Evolutionary conservation across 2,888 invertebrate species (phyloP).

Genomic region (Unio pictorum): DNA sequence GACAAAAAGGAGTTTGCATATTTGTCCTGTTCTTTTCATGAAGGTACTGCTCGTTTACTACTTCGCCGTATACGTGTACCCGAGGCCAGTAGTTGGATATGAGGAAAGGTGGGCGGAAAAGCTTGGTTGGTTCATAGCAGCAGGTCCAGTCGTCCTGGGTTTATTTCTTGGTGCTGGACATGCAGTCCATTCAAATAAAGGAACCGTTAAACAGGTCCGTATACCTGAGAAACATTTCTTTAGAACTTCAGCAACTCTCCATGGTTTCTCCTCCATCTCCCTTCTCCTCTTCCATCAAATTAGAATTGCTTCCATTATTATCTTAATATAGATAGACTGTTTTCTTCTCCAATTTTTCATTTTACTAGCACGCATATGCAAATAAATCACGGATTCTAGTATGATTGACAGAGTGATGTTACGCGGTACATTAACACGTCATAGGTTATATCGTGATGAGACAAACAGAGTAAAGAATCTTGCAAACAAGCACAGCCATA

Average conservation of each 20-base stretch:
- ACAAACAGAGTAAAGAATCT: too few relatives aligned
- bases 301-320: not conserved
- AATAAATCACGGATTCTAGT: too few relatives aligned
- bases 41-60: constrained; percentile 62
- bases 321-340: not conserved
- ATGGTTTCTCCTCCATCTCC: not conserved
- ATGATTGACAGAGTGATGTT: too few relatives aligned
- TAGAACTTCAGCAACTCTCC: not conserved
- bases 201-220: constrained; percentile 51
- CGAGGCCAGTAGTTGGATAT: constrained; percentile 48
- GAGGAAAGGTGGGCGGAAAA: constrained; percentile 57
- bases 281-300: not conserved
- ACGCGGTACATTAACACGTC: too few relatives aligned
- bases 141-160: constrained; percentile 45
- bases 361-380: too few relatives aligned
- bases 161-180: constrained; percentile 53
- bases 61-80: constrained; percentile 59
- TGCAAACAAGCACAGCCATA: too few relatives aligned
- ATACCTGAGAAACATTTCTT: not conserved
- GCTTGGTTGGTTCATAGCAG: constrained; percentile 60
- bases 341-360: not conserved
- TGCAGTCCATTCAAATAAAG: constrained; percentile 49
- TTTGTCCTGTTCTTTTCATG: constrained; percentile 4
- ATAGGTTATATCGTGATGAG: too few relatives aligned
- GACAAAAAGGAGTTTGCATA: not conserved